Base-by-base conservation (phyloP, 23 tunicate genomes). In the Phallusia fumigata region DNA sequence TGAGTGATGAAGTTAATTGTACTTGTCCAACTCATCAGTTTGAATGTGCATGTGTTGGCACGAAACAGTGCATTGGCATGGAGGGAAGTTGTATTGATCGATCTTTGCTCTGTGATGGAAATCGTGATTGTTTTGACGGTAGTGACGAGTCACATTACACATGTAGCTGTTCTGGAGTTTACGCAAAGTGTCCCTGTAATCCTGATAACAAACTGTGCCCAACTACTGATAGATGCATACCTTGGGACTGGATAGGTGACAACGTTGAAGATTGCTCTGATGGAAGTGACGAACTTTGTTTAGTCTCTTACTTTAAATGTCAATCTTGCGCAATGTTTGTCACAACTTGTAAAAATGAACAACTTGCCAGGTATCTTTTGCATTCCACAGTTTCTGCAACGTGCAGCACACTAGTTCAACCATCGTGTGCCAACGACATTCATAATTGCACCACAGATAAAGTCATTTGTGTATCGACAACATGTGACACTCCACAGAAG, bases 251-350 rank as follows among this genome's bases (percentile, higher is more conserved):
- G 40, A 2, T 74, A 16, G 45, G 40, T 31, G 78, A 74, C 35
- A 10, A 10, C 45, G 0, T 33, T 1, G 22, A 24, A 33, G 78
- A 74, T 30, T 74, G 78, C 34, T 18, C 22, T 33, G 78, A 35
- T 74, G 78, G 78, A 10, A 74, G 40, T 33, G 78, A 74, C 34
- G 78, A 74, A 74, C n/a, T 74, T 19, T 74, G 78, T 33, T 31
- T 6, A 45, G 73, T 53, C 1, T 19, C 74, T 13, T 2, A 28
- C 5, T 80, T 52, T 33, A 52, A 15, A 30, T 52, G 83, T 22
- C 35, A 45, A 77, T 58, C 69, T 58, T 58, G 69, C 69, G 5
- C 26, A 22, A 21, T 24, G 28, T 24, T 58, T 58, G 26, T 16
- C 13, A 24, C 28, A 21, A 58, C 28, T 24, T 58, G 69, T 58